A percentile compares a stretch with the other conserved stretches of the same genome.
These are phyloP conservation scores for Cephalopholis sonnerati DNA, from an alignment of 2,113 vertebrate species.

Conservation along the genomic window DNA sequence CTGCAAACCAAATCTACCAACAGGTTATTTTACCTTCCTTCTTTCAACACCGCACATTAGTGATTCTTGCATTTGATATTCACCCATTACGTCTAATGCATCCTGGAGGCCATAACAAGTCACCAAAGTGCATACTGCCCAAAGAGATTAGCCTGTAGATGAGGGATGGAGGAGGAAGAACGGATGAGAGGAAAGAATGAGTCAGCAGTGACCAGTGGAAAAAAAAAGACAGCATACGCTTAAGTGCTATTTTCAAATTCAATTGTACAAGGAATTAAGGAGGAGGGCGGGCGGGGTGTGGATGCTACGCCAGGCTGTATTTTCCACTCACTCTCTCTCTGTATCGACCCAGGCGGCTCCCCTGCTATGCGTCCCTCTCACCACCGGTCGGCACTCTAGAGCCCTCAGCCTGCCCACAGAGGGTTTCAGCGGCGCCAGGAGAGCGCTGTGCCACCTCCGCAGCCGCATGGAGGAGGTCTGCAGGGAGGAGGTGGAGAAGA, in stretches of 20 bases:
- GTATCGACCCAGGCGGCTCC: conserved; percentile 60
- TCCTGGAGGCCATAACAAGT: conserved; percentile 9
- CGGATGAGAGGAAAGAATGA: conserved; percentile 38
- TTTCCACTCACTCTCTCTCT: conserved; percentile 27
- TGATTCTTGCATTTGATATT: neutral
- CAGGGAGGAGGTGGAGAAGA: conserved; percentile 77
- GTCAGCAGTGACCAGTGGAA: conserved; percentile 52
- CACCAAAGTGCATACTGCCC: neutral
- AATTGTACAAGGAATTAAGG: conserved; percentile 26
- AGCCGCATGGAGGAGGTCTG: conserved; percentile 78
- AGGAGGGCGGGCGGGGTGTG: neutral
- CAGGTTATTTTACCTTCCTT: neutral
- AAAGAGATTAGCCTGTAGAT: neutral
- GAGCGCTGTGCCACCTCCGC: conserved; percentile 70
- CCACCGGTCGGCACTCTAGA: conserved; percentile 46
- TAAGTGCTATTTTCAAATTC: conserved; percentile 49
- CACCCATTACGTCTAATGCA: conserved; percentile 33
- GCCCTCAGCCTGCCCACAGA: conserved; percentile 49
- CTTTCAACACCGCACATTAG: neutral
- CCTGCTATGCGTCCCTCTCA: conserved; percentile 61
- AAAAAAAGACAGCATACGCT: conserved; percentile 23
- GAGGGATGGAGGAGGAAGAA: conserved; percentile 4
- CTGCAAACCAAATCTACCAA: too few relatives aligned
- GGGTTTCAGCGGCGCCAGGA: conserved; percentile 68
- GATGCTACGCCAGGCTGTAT: neutral